phyloP scores from a whole-genome alignment of 2,888 invertebrate species.

The Asteroscopus sphinx region DNA sequence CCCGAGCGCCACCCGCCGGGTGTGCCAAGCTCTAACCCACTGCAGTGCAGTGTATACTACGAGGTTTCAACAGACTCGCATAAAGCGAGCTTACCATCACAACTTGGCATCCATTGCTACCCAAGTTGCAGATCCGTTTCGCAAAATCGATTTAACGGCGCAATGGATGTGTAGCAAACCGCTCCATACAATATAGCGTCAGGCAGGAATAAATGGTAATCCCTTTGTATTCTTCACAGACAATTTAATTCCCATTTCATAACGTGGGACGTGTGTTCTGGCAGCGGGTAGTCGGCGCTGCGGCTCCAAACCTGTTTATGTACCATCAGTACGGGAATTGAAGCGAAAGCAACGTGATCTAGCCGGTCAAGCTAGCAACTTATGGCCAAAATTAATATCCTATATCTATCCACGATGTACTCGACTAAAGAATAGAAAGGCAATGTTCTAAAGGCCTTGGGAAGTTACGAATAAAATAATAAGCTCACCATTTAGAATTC shows the following conservation, averaged over 20 bases:
- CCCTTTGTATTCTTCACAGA: slow-evolving; percentile 80
- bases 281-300: slow-evolving; percentile 46
- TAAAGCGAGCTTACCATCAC: slow-evolving; percentile 1
- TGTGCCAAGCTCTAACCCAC: slow-evolving; percentile 60
- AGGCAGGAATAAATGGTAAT: slow-evolving; percentile 68
- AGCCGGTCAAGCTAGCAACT: slow-evolving; percentile 40
- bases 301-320: slow-evolving; percentile 53
- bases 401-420: no score
- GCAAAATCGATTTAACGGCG: slow-evolving; percentile 30
- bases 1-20: slow-evolving; percentile 33
- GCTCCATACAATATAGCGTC: slow-evolving; percentile 29
- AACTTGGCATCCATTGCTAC: slow-evolving; percentile 54
- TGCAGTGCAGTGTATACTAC: slow-evolving; percentile 66
- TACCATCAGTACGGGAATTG: slow-evolving; percentile 67
- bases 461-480: no score
- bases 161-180: slow-evolving; percentile 52
- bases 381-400: no score
- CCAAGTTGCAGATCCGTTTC: slow-evolving; percentile 9
- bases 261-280: slow-evolving; percentile 70
- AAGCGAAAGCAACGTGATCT: slow-evolving; percentile 65
- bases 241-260: slow-evolving; percentile 84
- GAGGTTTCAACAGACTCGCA: slow-evolving; percentile 31
- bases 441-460: no score
- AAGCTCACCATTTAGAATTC: no score
- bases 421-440: no score